phyloP scores from a whole-genome alignment of 2,113 vertebrate genomes.

The Lepidiolamprologus cunningtoni region DNA sequence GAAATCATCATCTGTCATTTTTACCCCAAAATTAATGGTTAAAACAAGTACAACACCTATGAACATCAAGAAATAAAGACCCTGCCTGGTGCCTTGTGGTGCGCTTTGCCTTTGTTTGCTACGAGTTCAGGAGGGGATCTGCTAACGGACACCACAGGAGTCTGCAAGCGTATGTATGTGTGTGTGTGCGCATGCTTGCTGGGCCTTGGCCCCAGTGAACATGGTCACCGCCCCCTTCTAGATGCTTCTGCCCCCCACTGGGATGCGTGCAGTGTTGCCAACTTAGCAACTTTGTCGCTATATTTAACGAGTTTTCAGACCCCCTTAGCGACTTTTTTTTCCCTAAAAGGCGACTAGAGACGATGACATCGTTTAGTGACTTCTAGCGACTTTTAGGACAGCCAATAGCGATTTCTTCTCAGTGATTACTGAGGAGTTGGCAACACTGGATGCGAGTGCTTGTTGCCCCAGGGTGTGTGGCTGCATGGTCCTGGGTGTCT shows the following conservation, averaged over 20 bases:
- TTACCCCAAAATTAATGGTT: background rate
- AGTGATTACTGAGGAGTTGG: too few species aligned
- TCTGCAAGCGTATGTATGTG: background rate
- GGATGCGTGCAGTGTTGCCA: background rate
- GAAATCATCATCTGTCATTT: background rate
- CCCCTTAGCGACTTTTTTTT: fast-evolving
- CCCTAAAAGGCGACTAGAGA: fast-evolving
- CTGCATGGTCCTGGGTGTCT: too few species aligned
- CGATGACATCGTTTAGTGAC: too few species aligned
- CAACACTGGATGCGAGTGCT: too few species aligned
- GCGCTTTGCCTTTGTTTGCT: background rate
- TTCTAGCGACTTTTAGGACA: too few species aligned
- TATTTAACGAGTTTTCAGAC: background rate
- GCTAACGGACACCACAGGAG: background rate
- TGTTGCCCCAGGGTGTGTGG: too few species aligned
- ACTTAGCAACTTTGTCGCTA: background rate
- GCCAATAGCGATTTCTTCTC: too few species aligned
- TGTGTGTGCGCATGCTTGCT: background rate
- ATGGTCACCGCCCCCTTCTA: background rate
- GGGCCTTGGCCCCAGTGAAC: background rate
- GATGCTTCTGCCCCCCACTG: background rate
- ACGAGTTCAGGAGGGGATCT: background rate
- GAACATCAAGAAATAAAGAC: background rate
- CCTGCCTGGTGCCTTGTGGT: background rate
- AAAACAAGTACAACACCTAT: background rate